A percentile compares a stretch with the other conserved stretches of the same genome.
phyloP scores from a whole-genome alignment of 2,888 invertebrate genomes.

The Tubulanus polymorphus region DNA sequence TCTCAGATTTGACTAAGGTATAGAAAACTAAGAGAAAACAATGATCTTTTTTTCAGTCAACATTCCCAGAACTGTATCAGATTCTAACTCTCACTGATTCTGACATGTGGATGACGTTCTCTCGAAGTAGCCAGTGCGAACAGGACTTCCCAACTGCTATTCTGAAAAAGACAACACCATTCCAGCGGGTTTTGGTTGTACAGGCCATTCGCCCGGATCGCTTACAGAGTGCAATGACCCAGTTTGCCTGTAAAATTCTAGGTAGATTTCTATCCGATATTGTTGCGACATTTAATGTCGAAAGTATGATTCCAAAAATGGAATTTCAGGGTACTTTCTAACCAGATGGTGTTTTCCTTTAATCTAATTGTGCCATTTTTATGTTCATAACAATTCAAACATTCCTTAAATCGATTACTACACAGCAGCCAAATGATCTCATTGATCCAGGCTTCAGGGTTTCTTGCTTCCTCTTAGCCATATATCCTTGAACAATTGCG shows the following conservation, averaged over 20 bases:
- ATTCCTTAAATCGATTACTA: no score
- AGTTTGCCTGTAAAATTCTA: slow-evolving; percentile 63
- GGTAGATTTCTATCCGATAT: slow-evolving; percentile 30
- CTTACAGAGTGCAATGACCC: slow-evolving; percentile 70
- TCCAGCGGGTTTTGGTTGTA: slow-evolving; percentile 76
- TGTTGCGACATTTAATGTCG: background rate
- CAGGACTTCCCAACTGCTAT: slow-evolving; percentile 60
- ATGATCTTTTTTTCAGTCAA: slow-evolving; percentile 52
- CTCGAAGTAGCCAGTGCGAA: slow-evolving; percentile 64
- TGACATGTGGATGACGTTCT: slow-evolving; percentile 67
- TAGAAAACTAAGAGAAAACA: no score
- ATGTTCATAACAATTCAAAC: no score
- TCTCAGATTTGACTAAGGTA: no score
- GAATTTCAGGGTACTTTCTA: background rate
- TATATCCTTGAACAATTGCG: no score
- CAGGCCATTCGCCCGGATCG: slow-evolving; percentile 81
- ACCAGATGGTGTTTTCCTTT: no score
- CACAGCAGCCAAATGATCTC: no score
- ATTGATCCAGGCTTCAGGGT: no score
- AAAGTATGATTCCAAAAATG: slow-evolving; percentile 8
- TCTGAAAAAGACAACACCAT: slow-evolving; percentile 62
- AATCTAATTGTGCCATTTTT: no score
- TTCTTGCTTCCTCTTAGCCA: no score
- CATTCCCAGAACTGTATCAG: slow-evolving; percentile 63
- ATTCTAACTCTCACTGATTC: slow-evolving; percentile 64